A percentile compares a stretch with the other conserved stretches of the same genome.
phyloP scores from a whole-genome alignment of 2,113 vertebrate genomes.

The Crocuta crocuta region DNA sequence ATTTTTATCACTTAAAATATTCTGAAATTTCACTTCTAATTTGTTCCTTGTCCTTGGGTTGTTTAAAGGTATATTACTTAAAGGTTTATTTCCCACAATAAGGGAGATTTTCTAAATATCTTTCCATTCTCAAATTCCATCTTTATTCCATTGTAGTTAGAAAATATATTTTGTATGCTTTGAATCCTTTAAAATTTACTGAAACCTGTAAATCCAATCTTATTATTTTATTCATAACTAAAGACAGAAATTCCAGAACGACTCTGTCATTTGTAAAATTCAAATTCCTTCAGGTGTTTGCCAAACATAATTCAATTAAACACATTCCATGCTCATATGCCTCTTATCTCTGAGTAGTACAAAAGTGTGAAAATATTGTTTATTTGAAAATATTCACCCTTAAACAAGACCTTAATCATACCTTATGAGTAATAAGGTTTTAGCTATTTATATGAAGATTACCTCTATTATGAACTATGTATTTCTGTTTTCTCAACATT shows the following conservation, averaged over 20 bases:
- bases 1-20: slow-evolving; percentile 18
- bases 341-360: background rate
- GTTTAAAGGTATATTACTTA: background rate
- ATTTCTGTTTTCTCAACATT: slow-evolving; percentile 26
- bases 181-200: background rate
- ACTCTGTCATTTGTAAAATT: background rate
- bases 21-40: background rate
- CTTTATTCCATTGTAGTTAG: background rate
- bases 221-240: background rate
- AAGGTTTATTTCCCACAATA: background rate
- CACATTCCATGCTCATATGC: background rate
- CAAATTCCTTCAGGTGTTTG: background rate
- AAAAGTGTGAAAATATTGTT: background rate
- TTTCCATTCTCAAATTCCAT: background rate
- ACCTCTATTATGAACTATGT: background rate
- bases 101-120: background rate
- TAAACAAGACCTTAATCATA: slow-evolving; percentile 28
- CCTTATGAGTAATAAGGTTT: background rate
- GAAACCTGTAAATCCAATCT: background rate
- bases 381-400: background rate
- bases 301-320: background rate
- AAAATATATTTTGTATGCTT: background rate
- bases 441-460: background rate
- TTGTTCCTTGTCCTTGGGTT: background rate
- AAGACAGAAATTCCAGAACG: background rate